phyloP scores from a whole-genome alignment of 2,888 invertebrate species.

The Ctenicera cuprea region DNA sequence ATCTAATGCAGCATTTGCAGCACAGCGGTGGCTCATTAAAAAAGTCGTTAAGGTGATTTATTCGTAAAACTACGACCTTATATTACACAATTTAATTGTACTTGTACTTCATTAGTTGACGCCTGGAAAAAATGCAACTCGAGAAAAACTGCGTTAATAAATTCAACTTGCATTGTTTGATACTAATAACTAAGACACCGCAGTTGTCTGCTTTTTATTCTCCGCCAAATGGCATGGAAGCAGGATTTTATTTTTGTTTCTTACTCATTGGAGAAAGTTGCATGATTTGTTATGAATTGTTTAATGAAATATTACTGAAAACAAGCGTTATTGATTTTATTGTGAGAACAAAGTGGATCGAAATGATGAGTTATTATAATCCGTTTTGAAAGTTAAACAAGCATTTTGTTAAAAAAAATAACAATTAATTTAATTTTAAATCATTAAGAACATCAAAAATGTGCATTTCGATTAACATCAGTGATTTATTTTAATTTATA shows the following conservation, averaged over 20 bases:
- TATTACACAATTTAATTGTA: constrained; percentile 7
- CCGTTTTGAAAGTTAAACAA: not conserved
- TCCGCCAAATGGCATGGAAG: not conserved
- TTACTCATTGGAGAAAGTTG: constrained; percentile 8
- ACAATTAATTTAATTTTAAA: too few relatives aligned
- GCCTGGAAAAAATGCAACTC: not conserved
- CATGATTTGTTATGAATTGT: not conserved
- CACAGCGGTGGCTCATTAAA: not conserved
- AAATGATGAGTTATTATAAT: too few relatives aligned
- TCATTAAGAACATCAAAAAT: too few relatives aligned
- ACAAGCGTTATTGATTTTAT: not conserved
- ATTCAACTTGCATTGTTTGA: constrained; percentile 13
- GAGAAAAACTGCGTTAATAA: constrained; percentile 1
- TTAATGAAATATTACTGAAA: constrained; percentile 1
- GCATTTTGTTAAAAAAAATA: too few relatives aligned
- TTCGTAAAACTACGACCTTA: not conserved
- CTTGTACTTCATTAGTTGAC: not conserved
- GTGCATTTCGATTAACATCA: too few relatives aligned
- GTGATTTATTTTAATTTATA: too few relatives aligned
- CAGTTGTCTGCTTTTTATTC: not conserved
- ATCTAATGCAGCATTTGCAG: not conserved
- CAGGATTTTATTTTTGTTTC: not conserved
- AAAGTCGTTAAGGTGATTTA: constrained; percentile 3
- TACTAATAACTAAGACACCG: not conserved
- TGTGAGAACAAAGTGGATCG: too few relatives aligned